These are phyloP conservation scores for Daubentonia madagascariensis DNA, from an alignment of 2,113 vertebrate species.

Conservation along the genomic window DNA sequence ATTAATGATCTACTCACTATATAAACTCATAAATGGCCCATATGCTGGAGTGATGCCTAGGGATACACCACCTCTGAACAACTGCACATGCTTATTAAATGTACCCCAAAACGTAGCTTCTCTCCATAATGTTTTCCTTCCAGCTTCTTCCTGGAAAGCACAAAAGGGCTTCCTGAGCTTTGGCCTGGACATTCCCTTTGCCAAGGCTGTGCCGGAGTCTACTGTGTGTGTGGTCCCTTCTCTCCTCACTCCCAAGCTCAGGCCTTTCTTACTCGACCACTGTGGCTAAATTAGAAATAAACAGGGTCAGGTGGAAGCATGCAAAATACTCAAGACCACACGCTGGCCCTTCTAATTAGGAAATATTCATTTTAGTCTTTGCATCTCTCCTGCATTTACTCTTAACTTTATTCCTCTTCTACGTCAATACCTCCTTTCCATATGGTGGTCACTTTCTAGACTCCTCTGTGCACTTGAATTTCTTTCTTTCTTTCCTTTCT, in stretches of 20 bases:
- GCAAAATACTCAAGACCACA: background rate
- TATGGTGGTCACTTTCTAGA: too few relatives aligned
- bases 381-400: background rate
- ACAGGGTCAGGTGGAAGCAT: background rate
- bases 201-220: background rate
- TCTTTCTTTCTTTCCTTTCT: background rate
- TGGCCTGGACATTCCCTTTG: background rate
- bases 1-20: background rate
- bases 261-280: background rate
- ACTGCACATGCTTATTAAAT: too few relatives aligned
- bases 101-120: background rate
- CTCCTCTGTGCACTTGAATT: background rate
- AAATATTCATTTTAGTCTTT: background rate
- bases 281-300: background rate
- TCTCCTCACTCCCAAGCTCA: background rate
- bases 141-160: background rate
- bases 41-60: fast-evolving
- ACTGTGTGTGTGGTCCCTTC: background rate
- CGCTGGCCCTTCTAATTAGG: too few relatives aligned
- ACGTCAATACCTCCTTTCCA: background rate
- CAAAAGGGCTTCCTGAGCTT: too few relatives aligned
- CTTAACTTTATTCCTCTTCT: too few relatives aligned
- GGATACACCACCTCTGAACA: background rate
- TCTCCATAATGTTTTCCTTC: too few relatives aligned
- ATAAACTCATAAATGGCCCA: too few relatives aligned